Evolutionary conservation across 2,113 vertebrate species (phyloP), one percentile per base, ranked within the genome.

Genomic region (Poeciliopsis occidentalis): DNA sequence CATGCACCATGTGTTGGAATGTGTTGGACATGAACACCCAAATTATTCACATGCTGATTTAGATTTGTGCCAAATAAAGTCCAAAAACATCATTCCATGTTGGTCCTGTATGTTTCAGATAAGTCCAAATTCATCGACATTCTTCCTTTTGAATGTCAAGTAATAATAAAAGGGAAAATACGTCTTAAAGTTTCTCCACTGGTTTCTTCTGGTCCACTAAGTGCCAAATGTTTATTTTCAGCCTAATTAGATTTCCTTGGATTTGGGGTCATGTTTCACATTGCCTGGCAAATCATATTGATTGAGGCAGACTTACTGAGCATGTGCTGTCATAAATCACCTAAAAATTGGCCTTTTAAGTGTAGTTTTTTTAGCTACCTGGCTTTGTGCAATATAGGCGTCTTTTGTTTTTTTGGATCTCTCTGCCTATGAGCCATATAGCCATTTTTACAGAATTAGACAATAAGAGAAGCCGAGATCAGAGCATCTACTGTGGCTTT

Each of bases 191-290:
- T 27, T 34, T 27, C 27, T 71, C 32, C 2, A 17, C 34, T 31
- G 34, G 10, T 44, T 17, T 31, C 31, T 12, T 60, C n/a, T 26
- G 51, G 37, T 62, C 22, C 32, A 44, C 32, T 61, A 41, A 13
- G 57, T 29, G n/a, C 54, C 32, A 60, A 60, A 29, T 39, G 31
- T 41, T 62, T 41, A 41, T 71, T 60, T 62, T 60, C 22, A 12
- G n/a, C 60, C 37, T 44, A 44, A 44, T 71, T 39, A 30, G 60
- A 44, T 71, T 47, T 72, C 29, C 27, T 44, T 63, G 70, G 5
- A n/a, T 72, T 4, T 4, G 12, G 60, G 69, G 60, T 41, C 60
- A 24, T 72, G 60, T 72, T 72, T 63, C 37, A 41, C 5, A 63
- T 22, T 30, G 60, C 41, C 60, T 30, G 34, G 34, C 30, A 71